Evolutionary conservation across 2,113 vertebrate species (phyloP).

Genomic region (Okapia johnstoni): DNA sequence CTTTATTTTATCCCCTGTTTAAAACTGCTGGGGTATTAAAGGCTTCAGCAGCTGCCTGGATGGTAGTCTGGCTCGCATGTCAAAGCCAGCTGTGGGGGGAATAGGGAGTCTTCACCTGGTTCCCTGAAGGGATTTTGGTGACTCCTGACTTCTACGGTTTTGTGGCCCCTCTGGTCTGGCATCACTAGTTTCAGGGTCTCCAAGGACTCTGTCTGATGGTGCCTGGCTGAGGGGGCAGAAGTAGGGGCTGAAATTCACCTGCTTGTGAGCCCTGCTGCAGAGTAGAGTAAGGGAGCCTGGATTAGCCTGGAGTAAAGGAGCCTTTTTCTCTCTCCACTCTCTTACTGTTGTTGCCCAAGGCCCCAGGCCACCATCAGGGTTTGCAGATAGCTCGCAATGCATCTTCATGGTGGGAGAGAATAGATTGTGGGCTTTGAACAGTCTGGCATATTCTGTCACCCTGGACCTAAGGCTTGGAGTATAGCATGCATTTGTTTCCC

Average conservation of each 20-base stretch:
- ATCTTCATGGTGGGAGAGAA: too few relatives aligned
- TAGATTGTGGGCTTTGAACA: background rate
- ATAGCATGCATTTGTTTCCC: background rate
- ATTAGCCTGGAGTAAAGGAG: background rate
- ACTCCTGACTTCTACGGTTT: background rate
- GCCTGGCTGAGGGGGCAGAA: background rate
- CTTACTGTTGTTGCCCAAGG: background rate
- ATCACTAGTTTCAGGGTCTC: background rate
- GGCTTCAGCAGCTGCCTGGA: background rate
- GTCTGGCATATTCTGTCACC: background rate
- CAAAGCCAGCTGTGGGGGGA: background rate
- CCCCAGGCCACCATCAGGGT: background rate
- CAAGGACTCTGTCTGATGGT: background rate
- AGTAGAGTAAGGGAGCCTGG: background rate
- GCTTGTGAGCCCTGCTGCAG: background rate
- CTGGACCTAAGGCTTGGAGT: background rate
- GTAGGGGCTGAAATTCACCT: background rate
- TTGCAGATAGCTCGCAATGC: background rate
- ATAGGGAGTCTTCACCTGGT: background rate
- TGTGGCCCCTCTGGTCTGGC: background rate
- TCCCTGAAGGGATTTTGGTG: background rate
- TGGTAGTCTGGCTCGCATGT: background rate
- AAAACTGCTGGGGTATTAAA: constrained; percentile 57
- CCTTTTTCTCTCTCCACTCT: background rate
- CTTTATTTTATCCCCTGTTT: constrained; percentile 67